Evolutionary conservation across 2,888 invertebrate species (phyloP).

Genomic region (Arrhopalites spinosus): DNA sequence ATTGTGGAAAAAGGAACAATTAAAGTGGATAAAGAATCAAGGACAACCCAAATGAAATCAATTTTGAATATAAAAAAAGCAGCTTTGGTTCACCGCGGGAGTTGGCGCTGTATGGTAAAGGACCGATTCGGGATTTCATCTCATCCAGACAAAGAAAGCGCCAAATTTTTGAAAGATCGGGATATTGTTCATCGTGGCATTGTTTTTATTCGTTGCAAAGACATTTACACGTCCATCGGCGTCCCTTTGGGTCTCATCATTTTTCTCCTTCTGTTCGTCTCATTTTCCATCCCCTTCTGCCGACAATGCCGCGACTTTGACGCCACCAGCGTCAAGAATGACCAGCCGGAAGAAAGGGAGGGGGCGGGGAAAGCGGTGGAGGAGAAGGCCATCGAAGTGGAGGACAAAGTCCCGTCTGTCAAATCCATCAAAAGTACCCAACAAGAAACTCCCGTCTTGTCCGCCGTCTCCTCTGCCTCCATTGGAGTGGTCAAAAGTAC

Average conservation of each 20-base stretch:
- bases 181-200: neutral
- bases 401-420: too few relatives aligned
- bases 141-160: neutral
- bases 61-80: slow-evolving; percentile 5
- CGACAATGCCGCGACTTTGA: slow-evolving; percentile 12
- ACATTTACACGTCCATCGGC: neutral
- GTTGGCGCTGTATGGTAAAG: slow-evolving; percentile 28
- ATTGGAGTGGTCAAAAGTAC: too few relatives aligned
- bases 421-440: too few relatives aligned
- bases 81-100: neutral
- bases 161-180: neutral
- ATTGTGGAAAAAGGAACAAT: neutral
- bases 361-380: too few relatives aligned
- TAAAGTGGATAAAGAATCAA: neutral
- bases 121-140: slow-evolving; percentile 17
- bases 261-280: neutral
- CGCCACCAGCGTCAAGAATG: too few relatives aligned
- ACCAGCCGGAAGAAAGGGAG: too few relatives aligned
- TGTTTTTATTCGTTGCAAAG: slow-evolving; percentile 2
- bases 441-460: too few relatives aligned
- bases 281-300: too few relatives aligned
- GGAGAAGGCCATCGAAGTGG: too few relatives aligned
- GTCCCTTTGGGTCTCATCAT: slow-evolving; percentile 5
- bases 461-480: too few relatives aligned
- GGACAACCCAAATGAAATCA: neutral